Conservation (phyloP, 2,113 vertebrate species). For the Sapajus apella region DNA sequence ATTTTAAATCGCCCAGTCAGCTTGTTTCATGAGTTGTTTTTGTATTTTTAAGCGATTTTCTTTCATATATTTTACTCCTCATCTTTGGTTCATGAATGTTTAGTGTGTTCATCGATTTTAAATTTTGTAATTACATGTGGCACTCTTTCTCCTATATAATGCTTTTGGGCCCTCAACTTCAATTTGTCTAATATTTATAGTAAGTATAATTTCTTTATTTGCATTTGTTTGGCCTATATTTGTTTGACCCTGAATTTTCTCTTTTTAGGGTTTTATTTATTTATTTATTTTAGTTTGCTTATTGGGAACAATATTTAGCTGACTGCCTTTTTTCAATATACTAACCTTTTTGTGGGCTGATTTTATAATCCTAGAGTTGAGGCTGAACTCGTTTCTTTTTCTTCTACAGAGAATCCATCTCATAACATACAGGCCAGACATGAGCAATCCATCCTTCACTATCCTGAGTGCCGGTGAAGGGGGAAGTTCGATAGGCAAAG, state of each 20-base stretch:
- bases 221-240: background rate
- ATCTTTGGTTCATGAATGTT: background rate
- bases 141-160: background rate
- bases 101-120: background rate
- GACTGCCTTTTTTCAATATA: background rate
- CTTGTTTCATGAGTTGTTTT: background rate
- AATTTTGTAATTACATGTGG: background rate
- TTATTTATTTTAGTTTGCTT: background rate
- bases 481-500: background rate
- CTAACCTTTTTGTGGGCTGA: background rate
- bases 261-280: background rate
- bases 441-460: background rate
- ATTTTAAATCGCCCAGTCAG: background rate
- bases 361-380: background rate
- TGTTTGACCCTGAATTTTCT: background rate
- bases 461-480: background rate
- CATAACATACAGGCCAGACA: background rate
- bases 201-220: background rate
- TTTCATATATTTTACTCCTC: background rate
- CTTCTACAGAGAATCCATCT: background rate
- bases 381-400: background rate
- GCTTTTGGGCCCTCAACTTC: background rate
- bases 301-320: background rate
- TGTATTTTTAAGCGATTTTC: background rate
- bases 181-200: background rate